A percentile compares a stretch with the other conserved stretches of the same genome.
These are phyloP conservation scores for Nestor notabilis DNA, from an alignment of 2,113 vertebrate species.

Conservation along the genomic window DNA sequence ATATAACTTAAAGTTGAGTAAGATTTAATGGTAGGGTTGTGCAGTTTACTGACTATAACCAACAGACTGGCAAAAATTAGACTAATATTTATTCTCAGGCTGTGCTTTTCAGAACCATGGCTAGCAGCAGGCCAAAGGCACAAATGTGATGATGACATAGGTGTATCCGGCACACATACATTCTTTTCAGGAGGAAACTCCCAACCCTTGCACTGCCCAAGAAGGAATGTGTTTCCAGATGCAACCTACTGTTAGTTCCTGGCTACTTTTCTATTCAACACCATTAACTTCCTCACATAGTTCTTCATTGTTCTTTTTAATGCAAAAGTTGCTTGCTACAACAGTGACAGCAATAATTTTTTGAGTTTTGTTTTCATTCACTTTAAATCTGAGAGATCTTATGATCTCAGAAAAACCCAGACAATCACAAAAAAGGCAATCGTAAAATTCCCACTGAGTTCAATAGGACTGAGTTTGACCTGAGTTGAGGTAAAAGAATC, in stretches of 20 bases:
- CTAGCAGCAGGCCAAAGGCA: background rate
- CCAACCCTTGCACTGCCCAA: background rate
- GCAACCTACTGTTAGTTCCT: background rate
- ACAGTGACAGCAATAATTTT: background rate
- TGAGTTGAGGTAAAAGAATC: background rate
- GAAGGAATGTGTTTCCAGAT: background rate
- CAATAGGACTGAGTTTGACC: background rate
- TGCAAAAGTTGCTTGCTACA: background rate
- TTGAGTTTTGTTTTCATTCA: background rate
- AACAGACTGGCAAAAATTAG: background rate
- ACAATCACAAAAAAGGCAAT: background rate
- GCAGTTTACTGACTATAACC: background rate
- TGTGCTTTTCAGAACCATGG: background rate
- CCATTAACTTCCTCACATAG: background rate
- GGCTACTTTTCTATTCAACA: background rate
- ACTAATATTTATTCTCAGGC: background rate
- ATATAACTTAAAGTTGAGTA: fast-evolving
- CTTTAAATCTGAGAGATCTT: background rate
- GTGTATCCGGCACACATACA: background rate
- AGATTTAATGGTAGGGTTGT: background rate
- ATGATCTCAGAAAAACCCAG: background rate
- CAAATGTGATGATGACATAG: background rate
- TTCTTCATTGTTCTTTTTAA: background rate
- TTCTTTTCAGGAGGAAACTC: background rate
- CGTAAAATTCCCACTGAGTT: background rate